Evolutionary conservation across 2,888 invertebrate species (phyloP).

Genomic region (Spilosoma lubricipeda): DNA sequence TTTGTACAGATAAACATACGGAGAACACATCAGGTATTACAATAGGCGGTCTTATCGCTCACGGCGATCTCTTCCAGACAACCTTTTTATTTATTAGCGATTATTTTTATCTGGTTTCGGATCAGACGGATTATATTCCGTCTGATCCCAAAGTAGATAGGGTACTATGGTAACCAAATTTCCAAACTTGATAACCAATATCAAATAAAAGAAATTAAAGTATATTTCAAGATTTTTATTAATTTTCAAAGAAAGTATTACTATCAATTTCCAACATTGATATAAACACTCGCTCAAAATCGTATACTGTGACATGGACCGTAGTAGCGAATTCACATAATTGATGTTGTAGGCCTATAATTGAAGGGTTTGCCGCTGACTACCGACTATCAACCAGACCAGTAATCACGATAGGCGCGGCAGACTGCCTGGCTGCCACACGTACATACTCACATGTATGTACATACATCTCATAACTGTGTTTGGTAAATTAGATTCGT

Average conservation of each 20-base stretch:
- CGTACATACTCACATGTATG: not conserved
- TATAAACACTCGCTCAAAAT: not conserved
- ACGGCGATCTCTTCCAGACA: no score
- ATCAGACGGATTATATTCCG: no score
- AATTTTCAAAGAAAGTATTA: not conserved
- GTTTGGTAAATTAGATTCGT: constrained; percentile 7
- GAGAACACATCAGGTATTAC: no score
- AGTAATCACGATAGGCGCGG: constrained; percentile 56
- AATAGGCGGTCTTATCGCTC: no score
- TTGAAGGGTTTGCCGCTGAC: constrained; percentile 43
- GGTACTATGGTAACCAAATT: no score
- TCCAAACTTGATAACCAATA: no score
- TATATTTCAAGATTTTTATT: no score
- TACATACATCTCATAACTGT: constrained; percentile 1
- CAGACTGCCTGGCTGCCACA: constrained; percentile 60
- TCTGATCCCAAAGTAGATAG: no score
- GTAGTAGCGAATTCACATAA: constrained; percentile 27
- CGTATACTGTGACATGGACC: constrained; percentile 10
- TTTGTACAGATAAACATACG: no score
- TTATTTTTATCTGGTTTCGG: no score
- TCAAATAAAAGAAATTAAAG: no score
- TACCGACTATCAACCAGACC: constrained; percentile 33
- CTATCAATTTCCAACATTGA: not conserved
- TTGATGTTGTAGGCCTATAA: constrained; percentile 46
- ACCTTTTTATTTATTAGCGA: no score